Conservation (phyloP, 2,113 vertebrate species). For the Lota lota region DNA sequence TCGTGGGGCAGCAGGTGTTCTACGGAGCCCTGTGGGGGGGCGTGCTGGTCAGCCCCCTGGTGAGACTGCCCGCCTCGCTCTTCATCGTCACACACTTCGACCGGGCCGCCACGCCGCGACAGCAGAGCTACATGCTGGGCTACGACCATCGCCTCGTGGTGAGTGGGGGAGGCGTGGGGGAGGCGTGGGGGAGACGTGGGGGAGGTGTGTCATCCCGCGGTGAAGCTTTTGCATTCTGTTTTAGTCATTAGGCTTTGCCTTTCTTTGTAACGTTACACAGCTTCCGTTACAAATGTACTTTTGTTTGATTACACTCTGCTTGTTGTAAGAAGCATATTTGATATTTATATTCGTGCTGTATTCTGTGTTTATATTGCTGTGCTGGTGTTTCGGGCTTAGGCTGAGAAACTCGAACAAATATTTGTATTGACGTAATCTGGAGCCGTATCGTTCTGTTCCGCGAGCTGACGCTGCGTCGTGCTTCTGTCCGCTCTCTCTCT, state of each 20-base stretch:
- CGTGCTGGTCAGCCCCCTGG: slow-evolving; percentile 78
- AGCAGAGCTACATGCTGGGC: slow-evolving; percentile 88
- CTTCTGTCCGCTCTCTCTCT: slow-evolving; percentile 3
- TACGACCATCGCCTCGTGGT: slow-evolving; percentile 82
- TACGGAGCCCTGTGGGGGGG: slow-evolving; percentile 90
- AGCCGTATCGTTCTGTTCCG: too few species aligned
- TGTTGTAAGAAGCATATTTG: background rate
- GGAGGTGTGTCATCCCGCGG: too few species aligned
- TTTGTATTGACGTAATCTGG: too few species aligned
- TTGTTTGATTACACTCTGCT: background rate
- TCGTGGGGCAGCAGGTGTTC: slow-evolving; percentile 88
- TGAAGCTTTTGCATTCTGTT: too few species aligned
- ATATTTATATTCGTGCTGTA: too few species aligned
- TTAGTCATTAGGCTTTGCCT: too few species aligned
- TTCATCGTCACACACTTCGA: slow-evolving; percentile 90
- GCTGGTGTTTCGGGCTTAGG: too few species aligned
- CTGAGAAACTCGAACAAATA: too few species aligned
- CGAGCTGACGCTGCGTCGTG: background rate
- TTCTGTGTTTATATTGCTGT: too few species aligned
- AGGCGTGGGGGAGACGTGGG: too few species aligned
- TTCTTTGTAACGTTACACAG: too few species aligned
- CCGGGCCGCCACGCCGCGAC: slow-evolving; percentile 66
- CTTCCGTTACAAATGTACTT: background rate
- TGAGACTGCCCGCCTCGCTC: slow-evolving; percentile 88
- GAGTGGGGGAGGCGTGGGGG: too few species aligned